Evolutionary conservation across 1,140 invertebrate genomes (phyloP), one percentile per base, ranked within the genome.

Genomic region (Antheraea mylitta): DNA sequence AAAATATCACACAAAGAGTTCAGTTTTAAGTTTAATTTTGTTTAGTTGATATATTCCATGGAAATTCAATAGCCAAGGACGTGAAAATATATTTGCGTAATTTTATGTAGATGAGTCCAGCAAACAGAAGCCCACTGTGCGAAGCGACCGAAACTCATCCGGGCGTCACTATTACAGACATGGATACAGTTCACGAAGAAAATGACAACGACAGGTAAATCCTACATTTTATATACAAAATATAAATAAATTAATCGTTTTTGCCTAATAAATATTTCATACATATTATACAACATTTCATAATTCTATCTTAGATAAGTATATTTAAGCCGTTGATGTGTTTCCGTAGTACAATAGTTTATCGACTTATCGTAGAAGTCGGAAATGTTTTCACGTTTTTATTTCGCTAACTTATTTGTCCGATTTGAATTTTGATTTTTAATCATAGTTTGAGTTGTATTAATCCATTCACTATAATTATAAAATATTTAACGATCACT

Each of bases 131-230:
- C 36, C 79, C 83, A 67, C 76, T 85, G 66, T 79, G 83, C 67
- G 86, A 90, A 64, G 69, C 81, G 70, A 79, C 66, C 67, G 89
- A 90, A 64, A 65, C 77, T 63, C 80, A 86, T 59, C 87, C 89
- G 59, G 80, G 77, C 69, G 81, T 90, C 77, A 88, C 86, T 65
- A 78, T 91, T 65, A 89, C 86, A 19, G 89, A 91, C 70, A 91
- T 91, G 89, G 89, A 91, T 75, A 88, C 89, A 22, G 86, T 91
- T 16, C 87, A 90, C 38, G 89, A 91, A 70, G 89, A 91, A 77
- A 91, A 91, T 69, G 89, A 91, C 73, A 90, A 84, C 70, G 89
- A 90, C 77, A 91, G 89, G 89, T 91, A 75, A 69, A 63, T 77
- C 38, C 3, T 42, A 11, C 11, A n/a, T 16, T 53, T 53, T 53